These are phyloP conservation scores for Nannospalax galili DNA, from an alignment of 2,113 vertebrate species.

Conservation along the genomic window DNA sequence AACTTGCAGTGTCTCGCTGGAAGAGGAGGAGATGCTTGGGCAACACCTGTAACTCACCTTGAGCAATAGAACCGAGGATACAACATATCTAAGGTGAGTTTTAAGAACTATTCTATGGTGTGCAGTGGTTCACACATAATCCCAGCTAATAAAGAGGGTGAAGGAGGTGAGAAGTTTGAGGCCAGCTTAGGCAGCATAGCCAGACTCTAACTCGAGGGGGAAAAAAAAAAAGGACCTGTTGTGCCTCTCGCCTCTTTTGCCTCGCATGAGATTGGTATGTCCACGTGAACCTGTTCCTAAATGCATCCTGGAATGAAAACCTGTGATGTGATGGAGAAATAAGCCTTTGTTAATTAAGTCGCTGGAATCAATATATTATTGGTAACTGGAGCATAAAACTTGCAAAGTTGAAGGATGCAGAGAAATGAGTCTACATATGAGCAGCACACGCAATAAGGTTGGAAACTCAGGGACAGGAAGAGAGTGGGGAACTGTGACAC, in stretches of 20 bases:
- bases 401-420: not conserved
- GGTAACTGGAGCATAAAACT: not conserved
- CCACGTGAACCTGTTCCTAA: not conserved
- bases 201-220: not conserved
- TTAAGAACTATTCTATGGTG: not conserved
- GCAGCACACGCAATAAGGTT: not conserved
- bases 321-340: not conserved
- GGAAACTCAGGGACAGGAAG: not conserved
- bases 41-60: not conserved
- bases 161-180: not conserved
- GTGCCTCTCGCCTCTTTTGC: not conserved
- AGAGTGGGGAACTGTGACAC: no score
- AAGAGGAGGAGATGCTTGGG: not conserved
- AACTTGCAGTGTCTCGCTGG: not conserved
- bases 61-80: no score
- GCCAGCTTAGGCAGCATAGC: not conserved
- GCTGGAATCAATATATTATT: not conserved
- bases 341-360: not conserved
- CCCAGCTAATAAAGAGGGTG: not conserved
- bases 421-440: not conserved
- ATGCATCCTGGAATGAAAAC: not conserved
- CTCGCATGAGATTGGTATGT: not conserved
- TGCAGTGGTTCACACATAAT: not conserved
- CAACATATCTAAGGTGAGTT: not conserved
- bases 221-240: not conserved